Evolutionary conservation across 2,797 vertebrate genomes (phyloP).

Genomic region (Mus caroli): DNA sequence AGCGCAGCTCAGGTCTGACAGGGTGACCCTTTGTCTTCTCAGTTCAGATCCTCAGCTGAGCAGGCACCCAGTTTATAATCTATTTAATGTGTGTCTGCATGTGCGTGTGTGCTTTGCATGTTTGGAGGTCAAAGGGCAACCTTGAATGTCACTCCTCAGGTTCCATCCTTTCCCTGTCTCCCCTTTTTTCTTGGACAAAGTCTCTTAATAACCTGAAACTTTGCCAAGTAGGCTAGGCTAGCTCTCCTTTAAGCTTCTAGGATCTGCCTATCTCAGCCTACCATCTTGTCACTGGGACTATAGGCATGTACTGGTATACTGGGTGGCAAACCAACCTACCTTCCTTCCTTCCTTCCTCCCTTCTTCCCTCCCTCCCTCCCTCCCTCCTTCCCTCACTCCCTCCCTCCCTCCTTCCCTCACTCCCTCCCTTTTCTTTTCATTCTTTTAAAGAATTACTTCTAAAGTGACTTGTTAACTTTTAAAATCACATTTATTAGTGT

Average conservation of each 20-base stretch:
- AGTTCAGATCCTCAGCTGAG: neutral
- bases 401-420: neutral
- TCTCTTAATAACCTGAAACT: neutral
- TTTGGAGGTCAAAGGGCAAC: neutral
- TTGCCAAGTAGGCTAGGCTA: neutral
- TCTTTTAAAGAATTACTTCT: neutral
- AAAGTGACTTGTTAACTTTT: neutral
- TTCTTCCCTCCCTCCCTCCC: fast-evolving
- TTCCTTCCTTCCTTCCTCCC: neutral
- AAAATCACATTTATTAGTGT: neutral
- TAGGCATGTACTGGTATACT: neutral
- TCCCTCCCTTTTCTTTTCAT: neutral
- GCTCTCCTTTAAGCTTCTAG: neutral
- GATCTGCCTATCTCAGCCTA: neutral
- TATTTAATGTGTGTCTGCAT: neutral
- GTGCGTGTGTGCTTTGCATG: no score
- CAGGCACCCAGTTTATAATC: neutral
- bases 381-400: neutral
- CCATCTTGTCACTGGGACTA: neutral
- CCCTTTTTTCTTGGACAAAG: no score
- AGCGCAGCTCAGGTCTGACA: neutral
- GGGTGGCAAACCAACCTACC: fast-evolving
- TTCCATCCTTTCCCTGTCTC: no score
- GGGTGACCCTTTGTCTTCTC: neutral
- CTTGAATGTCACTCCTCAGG: neutral